A percentile compares a stretch with the other conserved stretches of the same genome.
Conservation (phyloP, 1,140 invertebrate genomes). For the Goniozus legneri region DNA sequence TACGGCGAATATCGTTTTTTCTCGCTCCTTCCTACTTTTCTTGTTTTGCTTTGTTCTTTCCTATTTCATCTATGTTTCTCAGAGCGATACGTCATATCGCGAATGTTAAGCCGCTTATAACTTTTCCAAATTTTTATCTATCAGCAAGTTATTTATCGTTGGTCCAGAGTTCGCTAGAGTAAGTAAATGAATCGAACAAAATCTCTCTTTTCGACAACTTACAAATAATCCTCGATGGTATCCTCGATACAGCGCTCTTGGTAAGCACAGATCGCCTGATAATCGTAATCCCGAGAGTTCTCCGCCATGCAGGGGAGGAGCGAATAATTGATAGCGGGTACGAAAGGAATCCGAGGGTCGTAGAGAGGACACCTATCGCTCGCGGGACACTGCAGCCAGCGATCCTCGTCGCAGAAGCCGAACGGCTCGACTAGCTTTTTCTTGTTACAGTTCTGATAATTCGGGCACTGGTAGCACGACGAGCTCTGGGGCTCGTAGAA, state of each 20-base stretch:
- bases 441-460: constrained; percentile 5
- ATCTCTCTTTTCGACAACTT: too few relatives aligned
- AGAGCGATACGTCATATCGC: too few relatives aligned
- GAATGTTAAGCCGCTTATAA: too few relatives aligned
- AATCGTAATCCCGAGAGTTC: background rate
- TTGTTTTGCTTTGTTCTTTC: too few relatives aligned
- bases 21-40: too few relatives aligned
- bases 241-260: constrained; percentile 12
- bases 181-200: too few relatives aligned
- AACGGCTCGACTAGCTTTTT: constrained; percentile 9
- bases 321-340: background rate
- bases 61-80: too few relatives aligned
- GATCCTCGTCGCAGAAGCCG: constrained; percentile 34
- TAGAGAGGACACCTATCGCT: constrained; percentile 34
- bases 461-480: constrained; percentile 2
- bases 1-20: too few relatives aligned
- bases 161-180: too few relatives aligned
- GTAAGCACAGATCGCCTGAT: constrained; percentile 5
- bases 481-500: too few relatives aligned
- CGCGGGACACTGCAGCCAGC: constrained; percentile 37
- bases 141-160: too few relatives aligned
- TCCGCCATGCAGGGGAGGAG: background rate
- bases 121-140: too few relatives aligned
- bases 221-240: constrained; percentile 40
- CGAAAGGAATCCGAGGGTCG: background rate